Conservation (phyloP, 2,113 vertebrate species). For the Myiozetetes cayanensis region DNA sequence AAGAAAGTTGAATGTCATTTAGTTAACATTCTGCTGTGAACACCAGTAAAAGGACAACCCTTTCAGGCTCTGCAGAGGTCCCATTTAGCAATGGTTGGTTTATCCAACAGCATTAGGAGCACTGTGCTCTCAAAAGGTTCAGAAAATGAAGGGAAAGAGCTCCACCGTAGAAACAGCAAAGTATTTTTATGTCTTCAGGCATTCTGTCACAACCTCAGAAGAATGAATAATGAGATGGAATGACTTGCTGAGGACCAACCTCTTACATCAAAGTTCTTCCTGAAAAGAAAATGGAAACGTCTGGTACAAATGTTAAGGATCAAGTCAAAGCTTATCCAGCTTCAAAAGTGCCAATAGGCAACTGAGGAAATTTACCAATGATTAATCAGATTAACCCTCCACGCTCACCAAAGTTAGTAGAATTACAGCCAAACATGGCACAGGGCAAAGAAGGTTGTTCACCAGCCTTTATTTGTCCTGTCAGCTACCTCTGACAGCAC, state of each 20-base stretch:
- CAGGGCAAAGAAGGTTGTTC: not conserved
- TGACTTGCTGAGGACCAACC: not conserved
- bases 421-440: not conserved
- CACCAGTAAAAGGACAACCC: not conserved
- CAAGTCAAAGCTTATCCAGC: not conserved
- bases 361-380: not conserved
- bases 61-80: not conserved
- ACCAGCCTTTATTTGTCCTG: not conserved
- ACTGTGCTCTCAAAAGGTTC: not conserved
- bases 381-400: not conserved
- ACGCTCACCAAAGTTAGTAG: not conserved
- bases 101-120: not conserved
- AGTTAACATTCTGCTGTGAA: not conserved
- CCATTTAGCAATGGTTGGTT: not conserved
- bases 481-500: not conserved
- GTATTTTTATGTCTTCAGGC: not conserved
- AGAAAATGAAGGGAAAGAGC: not conserved
- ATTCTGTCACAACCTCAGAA: not conserved
- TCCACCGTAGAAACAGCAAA: not conserved
- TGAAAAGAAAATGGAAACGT: not conserved
- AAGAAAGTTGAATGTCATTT: not conserved
- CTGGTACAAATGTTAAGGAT: not conserved
- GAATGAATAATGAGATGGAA: not conserved
- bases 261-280: not conserved
- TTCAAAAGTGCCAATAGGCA: not conserved